Base-by-base conservation (phyloP, 2,113 vertebrate genomes). In the Ondatra zibethicus region DNA sequence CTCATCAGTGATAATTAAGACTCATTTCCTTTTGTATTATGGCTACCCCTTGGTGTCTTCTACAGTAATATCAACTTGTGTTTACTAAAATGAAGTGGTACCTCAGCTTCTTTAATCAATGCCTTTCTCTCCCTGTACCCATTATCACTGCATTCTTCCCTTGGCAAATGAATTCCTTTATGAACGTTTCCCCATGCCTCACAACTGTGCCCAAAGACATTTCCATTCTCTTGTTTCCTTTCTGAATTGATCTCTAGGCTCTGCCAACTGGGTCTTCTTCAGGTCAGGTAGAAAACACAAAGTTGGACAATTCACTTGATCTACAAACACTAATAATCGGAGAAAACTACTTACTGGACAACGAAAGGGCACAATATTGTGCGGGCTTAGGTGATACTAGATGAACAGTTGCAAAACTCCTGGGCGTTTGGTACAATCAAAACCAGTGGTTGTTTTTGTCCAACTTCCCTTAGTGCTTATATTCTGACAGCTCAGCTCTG, bases 321-420 rank as follows among this genome's bases (percentile, higher is more conserved):
- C 63, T 92, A 33, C 75, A 93, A 92, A 91, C 16, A 78, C 45
- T 12, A 66, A 72, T 39, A 81, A 47, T 94, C 91, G 91, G 88
- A 91, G 85, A 84, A 92, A 93, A 96, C 58, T 91, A 92, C 92
- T 96, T 95, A 55, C 90, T 2, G 25, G 76, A n/a, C 10, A 0
- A 36, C 86, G 72, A 89, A 93, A 95, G 72, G 63, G 27, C 95
- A 96, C 86, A 81, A 61, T 72, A 45, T 93, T 52, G 61, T 82
- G 92, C 86, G 82, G 36, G 89, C 75, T 97, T 95, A 91, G 94
- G 92, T 92, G 89, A 95, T 87, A 75, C 76, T 5, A 2, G 92
- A 58, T 45, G 70, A 92, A 90, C 6, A 93, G 72, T 92, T 90
- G 92, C 45, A 86, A 75, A 93, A 50, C 45, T 63, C 36, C 90